Evolutionary conservation across 1,140 invertebrate genomes (phyloP).

Genomic region (Eciton burchellii): DNA sequence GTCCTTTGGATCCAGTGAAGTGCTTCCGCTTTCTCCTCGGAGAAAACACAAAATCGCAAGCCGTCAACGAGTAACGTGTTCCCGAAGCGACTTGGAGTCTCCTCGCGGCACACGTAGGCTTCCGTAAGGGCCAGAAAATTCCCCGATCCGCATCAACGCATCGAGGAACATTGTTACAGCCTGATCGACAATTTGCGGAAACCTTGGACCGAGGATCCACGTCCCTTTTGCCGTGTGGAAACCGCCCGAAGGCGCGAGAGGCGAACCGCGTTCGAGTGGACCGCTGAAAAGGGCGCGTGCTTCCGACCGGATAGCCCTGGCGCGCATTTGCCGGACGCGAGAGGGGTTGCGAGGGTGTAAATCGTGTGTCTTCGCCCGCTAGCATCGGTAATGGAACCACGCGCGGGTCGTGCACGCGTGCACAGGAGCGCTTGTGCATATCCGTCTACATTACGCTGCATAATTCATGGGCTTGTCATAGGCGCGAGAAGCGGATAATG

Average conservation of each 20-base stretch:
- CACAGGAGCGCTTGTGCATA: constrained; percentile 75
- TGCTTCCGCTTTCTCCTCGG: constrained; percentile 41
- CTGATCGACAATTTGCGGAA: background rate
- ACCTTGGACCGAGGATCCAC: background rate
- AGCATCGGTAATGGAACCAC: constrained; percentile 78
- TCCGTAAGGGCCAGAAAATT: constrained; percentile 6
- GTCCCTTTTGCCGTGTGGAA: constrained; percentile 26
- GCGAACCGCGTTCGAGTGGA: background rate
- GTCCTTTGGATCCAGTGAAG: constrained; percentile 49
- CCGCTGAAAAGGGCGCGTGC: constrained; percentile 25
- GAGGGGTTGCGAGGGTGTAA: constrained; percentile 52
- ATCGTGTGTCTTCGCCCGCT: constrained; percentile 62
- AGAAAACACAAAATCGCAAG: constrained; percentile 37
- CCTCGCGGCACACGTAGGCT: background rate
- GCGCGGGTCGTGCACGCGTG: constrained; percentile 53
- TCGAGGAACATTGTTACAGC: background rate
- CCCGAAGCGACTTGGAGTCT: constrained; percentile 5
- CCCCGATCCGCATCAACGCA: constrained; percentile 14
- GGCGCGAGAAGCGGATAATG: constrained; percentile 84
- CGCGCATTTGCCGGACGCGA: constrained; percentile 48
- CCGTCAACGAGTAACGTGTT: constrained; percentile 36
- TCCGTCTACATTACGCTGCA: constrained; percentile 84
- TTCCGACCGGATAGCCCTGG: constrained; percentile 38
- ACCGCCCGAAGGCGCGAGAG: background rate
- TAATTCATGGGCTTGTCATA: constrained; percentile 84